Conservation (phyloP, 2,797 vertebrate genomes). For the Typhlichthys subterraneus region DNA sequence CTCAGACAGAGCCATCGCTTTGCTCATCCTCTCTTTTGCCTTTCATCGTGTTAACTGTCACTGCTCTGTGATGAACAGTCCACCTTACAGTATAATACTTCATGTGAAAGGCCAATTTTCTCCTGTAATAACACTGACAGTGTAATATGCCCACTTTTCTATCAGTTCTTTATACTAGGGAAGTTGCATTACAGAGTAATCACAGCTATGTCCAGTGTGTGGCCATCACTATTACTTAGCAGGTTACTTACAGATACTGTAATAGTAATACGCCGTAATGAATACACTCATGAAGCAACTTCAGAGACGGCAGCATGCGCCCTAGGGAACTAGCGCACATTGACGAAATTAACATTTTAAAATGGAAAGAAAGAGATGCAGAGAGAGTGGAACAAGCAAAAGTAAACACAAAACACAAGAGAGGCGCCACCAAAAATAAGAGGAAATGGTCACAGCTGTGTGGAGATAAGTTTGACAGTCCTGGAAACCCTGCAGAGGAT, state of each 20-base stretch:
- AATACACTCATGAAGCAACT: constrained; percentile 6
- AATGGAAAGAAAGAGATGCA: constrained; percentile 1
- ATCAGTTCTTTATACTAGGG: background rate
- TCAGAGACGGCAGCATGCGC: constrained; percentile 15
- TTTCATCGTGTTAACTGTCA: constrained; percentile 40
- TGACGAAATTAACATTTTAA: constrained; percentile 6
- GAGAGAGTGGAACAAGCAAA: constrained; percentile 27
- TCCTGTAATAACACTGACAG: background rate
- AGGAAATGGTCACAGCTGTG: constrained; percentile 77
- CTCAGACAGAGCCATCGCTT: constrained; percentile 14
- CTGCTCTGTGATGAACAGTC: constrained; percentile 12
- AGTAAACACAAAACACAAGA: constrained; percentile 48
- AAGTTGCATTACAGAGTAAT: too few species aligned
- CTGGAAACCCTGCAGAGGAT: constrained; percentile 59
- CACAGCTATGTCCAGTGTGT: background rate
- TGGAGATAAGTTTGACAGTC: constrained; percentile 50
- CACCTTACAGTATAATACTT: constrained; percentile 13
- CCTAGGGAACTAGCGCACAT: constrained; percentile 29
- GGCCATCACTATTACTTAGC: constrained; percentile 1
- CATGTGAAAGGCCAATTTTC: constrained; percentile 14
- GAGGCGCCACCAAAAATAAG: constrained; percentile 50
- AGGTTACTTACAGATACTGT: constrained; percentile 10
- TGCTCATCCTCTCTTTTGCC: constrained; percentile 16
- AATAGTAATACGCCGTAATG: too few species aligned
- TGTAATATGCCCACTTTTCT: constrained; percentile 7